Evolutionary conservation across 2,797 vertebrate species (phyloP).

Genomic region (Gymnothorax reevesii): DNA sequence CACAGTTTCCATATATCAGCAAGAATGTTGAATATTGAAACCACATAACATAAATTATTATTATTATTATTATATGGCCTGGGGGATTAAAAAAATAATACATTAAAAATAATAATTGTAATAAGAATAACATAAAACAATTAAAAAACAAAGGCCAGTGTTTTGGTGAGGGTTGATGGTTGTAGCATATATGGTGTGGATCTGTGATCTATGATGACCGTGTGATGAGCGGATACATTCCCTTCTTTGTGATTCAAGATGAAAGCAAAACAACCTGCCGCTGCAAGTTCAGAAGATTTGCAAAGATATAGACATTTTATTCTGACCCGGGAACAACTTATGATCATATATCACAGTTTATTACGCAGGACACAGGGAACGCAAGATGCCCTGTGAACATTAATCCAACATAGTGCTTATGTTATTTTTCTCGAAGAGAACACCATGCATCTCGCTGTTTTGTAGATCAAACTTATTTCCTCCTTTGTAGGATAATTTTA

Average conservation of each 20-base stretch:
- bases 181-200: not conserved
- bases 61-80: too few species aligned
- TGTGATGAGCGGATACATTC: slow-evolving; percentile 4
- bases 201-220: slow-evolving; percentile 5
- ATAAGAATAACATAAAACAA: too few species aligned
- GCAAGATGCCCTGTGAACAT: not conserved
- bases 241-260: not conserved
- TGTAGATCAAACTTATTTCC: slow-evolving; percentile 7
- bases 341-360: slow-evolving; percentile 23
- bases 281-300: slow-evolving; percentile 28
- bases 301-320: not conserved
- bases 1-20: too few species aligned
- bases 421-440: not conserved
- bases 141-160: too few species aligned
- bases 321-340: slow-evolving; percentile 26
- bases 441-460: not conserved
- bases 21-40: too few species aligned
- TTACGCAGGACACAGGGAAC: slow-evolving; percentile 6
- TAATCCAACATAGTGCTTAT: not conserved
- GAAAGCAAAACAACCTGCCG: not conserved
- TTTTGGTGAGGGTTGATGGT: too few species aligned
- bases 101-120: too few species aligned
- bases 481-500: not conserved
- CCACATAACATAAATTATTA: too few species aligned
- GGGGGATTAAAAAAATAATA: too few species aligned